A percentile compares a stretch with the other conserved stretches of the same genome.
Evolutionary conservation across 2,888 invertebrate genomes (phyloP).

Genomic region (Drosophila robusta): DNA sequence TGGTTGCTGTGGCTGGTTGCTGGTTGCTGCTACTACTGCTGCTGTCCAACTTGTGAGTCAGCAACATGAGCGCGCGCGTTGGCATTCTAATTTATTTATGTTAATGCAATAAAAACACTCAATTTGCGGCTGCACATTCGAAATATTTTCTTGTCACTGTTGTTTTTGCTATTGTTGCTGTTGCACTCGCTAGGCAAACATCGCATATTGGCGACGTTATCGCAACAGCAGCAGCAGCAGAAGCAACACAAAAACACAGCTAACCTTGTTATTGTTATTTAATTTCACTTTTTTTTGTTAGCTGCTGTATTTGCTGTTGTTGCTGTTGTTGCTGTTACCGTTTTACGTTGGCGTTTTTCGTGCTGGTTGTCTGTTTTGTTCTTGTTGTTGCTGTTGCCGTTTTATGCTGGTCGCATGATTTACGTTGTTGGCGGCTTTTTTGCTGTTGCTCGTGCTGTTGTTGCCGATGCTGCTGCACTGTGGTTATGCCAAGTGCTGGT

Average conservation of each 20-base stretch:
- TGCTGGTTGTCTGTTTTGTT: slow-evolving; percentile 27
- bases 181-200: slow-evolving; percentile 30
- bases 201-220: slow-evolving; percentile 65
- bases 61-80: slow-evolving; percentile 46
- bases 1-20: slow-evolving; percentile 16
- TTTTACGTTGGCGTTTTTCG: slow-evolving; percentile 16
- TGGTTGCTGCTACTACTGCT: slow-evolving; percentile 25
- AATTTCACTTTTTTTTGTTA: slow-evolving; percentile 73
- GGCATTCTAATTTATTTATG: slow-evolving; percentile 81
- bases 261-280: slow-evolving; percentile 80
- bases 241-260: slow-evolving; percentile 52
- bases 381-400: slow-evolving; percentile 31
- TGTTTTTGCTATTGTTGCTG: slow-evolving; percentile 26
- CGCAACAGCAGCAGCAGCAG: slow-evolving; percentile 39
- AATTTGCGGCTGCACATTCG: slow-evolving; percentile 71
- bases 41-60: slow-evolving; percentile 55
- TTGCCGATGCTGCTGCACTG: slow-evolving; percentile 36
- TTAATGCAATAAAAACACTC: slow-evolving; percentile 82
- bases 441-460: slow-evolving; percentile 16
- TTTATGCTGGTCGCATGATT: slow-evolving; percentile 31
- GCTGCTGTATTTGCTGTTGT: slow-evolving; percentile 18
- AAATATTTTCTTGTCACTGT: slow-evolving; percentile 49
- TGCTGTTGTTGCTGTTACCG: slow-evolving; percentile 14
- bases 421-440: slow-evolving; percentile 54
- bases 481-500: slow-evolving; percentile 46